Evolutionary conservation across 2,888 invertebrate species (phyloP).

Genomic region (Melitaea athalia): DNA sequence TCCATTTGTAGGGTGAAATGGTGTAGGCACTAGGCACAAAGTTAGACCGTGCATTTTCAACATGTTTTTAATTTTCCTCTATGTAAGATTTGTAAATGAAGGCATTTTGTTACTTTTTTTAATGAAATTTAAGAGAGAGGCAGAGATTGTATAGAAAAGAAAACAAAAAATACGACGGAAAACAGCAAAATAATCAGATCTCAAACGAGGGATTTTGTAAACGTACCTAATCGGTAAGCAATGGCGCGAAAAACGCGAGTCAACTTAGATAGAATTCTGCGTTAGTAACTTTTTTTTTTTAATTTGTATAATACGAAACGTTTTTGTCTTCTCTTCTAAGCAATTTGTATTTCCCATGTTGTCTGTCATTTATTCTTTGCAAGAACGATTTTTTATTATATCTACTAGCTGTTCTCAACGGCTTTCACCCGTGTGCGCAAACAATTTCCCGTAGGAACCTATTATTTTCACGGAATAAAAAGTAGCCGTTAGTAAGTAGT

Average conservation of each 20-base stretch:
- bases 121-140: background rate
- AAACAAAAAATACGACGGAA: conserved; percentile 18
- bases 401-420: too few species aligned
- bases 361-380: too few species aligned
- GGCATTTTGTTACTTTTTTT: background rate
- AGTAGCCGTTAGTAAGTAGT: too few species aligned
- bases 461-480: too few species aligned
- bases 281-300: conserved; percentile 38
- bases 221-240: conserved; percentile 44
- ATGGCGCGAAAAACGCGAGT: conserved; percentile 44
- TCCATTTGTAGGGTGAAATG: conserved; percentile 64
- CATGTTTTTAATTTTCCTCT: conserved; percentile 15
- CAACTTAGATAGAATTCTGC: conserved; percentile 39
- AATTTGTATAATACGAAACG: background rate
- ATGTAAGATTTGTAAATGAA: background rate
- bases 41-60: conserved; percentile 25
- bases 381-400: too few species aligned
- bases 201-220: conserved; percentile 41
- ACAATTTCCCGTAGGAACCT: too few species aligned
- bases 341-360: background rate
- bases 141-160: background rate
- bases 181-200: conserved; percentile 43
- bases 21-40: conserved; percentile 41
- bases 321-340: background rate
- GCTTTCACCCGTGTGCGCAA: too few species aligned